Percentiles rank a stretch among this genome's conserved stretches.
Evolutionary conservation across 2,888 invertebrate genomes (phyloP).

Genomic region (Epinotia nisella): DNA sequence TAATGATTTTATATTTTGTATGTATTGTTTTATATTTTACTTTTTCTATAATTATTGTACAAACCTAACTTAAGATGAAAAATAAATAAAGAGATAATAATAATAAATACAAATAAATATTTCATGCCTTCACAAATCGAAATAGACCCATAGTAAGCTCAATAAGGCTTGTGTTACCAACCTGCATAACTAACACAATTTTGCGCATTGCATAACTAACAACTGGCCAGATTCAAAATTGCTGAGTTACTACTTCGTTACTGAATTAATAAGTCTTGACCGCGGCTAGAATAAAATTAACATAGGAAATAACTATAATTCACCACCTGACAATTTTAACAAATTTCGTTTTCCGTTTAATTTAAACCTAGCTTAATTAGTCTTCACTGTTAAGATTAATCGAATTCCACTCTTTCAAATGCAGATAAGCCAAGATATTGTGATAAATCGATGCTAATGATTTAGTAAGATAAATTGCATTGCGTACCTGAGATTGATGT

Average conservation of each 20-base stretch:
- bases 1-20: too few relatives aligned
- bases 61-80: too few relatives aligned
- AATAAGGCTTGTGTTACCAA: too few relatives aligned
- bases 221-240: conserved; percentile 36
- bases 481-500: conserved; percentile 49
- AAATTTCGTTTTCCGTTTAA: conserved; percentile 48
- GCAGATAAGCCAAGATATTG: conserved; percentile 56
- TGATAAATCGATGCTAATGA: conserved; percentile 57
- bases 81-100: too few relatives aligned
- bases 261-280: conserved; percentile 42
- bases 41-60: too few relatives aligned
- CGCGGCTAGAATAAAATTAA: conserved; percentile 39
- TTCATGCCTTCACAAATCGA: too few relatives aligned
- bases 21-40: too few relatives aligned
- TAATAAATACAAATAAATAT: too few relatives aligned
- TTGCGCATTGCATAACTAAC: conserved; percentile 13
- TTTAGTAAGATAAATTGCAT: conserved; percentile 56
- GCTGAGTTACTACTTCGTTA: conserved; percentile 26
- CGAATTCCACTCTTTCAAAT: conserved; percentile 54
- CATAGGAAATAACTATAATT: conserved; percentile 34
- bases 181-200: too few relatives aligned
- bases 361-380: conserved; percentile 59
- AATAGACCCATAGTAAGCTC: too few relatives aligned
- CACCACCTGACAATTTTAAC: conserved; percentile 41
- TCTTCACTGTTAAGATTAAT: conserved; percentile 56